A percentile compares a stretch with the other conserved stretches of the same genome.
Conservation (phyloP, 2,113 vertebrate species). For the Syrmaticus mikado region DNA sequence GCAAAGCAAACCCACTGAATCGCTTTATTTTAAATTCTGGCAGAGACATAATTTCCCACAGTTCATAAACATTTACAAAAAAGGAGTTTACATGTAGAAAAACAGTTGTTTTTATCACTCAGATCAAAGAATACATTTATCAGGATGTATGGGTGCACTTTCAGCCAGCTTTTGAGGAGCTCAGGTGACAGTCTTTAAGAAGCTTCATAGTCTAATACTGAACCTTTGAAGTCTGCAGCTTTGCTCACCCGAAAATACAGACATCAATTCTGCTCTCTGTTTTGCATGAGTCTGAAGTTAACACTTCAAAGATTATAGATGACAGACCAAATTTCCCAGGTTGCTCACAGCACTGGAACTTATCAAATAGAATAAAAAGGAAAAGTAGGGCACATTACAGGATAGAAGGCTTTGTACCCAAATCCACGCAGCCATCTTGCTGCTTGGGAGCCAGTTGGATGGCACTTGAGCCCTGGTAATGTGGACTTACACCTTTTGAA, state of each 20-base stretch:
- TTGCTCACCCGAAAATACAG: conserved; percentile 37
- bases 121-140: conserved; percentile 63
- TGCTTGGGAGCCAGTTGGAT: accelerated
- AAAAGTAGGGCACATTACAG: not conserved
- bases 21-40: conserved; percentile 61
- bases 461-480: accelerated
- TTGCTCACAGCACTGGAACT: not conserved
- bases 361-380: not conserved
- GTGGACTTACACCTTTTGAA: not conserved
- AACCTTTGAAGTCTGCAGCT: conserved; percentile 62
- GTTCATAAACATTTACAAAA: conserved; percentile 71
- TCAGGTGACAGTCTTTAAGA: conserved; percentile 59
- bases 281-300: not conserved
- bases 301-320: conserved; percentile 31
- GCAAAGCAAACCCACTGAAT: conserved; percentile 55
- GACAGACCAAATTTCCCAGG: not conserved
- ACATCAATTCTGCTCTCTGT: conserved; percentile 14
- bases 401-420: no score
- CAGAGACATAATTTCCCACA: conserved; percentile 64
- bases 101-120: conserved; percentile 54
- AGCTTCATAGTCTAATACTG: not conserved
- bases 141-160: conserved; percentile 14
- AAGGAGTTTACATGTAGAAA: conserved; percentile 56
- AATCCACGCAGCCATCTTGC: accelerated
- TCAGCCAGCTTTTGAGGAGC: conserved; percentile 32